Evolutionary conservation across 2,797 vertebrate genomes (phyloP).

Genomic region (Poecilia gillii): DNA sequence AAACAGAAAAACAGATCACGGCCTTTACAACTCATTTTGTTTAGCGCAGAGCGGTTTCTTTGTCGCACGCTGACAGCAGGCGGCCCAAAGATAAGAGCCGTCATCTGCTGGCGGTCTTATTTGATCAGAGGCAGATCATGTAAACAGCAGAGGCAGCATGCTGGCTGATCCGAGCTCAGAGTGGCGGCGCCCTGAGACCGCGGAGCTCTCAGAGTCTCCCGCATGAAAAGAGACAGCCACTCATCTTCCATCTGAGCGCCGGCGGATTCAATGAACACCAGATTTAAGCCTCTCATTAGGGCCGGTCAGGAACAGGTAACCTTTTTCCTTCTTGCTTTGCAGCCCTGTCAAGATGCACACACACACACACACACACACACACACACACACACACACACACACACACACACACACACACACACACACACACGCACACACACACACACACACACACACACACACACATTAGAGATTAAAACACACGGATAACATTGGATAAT

Average conservation of each 20-base stretch:
- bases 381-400: conserved; percentile 7
- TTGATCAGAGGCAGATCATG: conserved; percentile 39
- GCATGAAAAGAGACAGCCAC: conserved; percentile 45
- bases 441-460: not conserved
- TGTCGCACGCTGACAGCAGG: not conserved
- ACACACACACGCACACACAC: conserved; percentile 64
- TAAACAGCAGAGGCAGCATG: conserved; percentile 12
- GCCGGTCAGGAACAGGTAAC: conserved; percentile 50
- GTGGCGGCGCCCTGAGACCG: conserved; percentile 36
- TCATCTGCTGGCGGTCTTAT: not conserved
- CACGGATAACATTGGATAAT: not conserved
- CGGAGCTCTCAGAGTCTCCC: conserved; percentile 52
- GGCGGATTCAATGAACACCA: conserved; percentile 65
- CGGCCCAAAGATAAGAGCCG: not conserved
- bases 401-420: conserved; percentile 52
- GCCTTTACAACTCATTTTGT: not conserved
- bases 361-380: conserved; percentile 10
- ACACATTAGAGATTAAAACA: not conserved
- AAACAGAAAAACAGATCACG: not conserved
- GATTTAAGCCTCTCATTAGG: conserved; percentile 63
- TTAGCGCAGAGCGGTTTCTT: conserved; percentile 7
- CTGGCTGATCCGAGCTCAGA: conserved; percentile 31
- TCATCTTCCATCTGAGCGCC: conserved; percentile 46
- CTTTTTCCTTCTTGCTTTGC: conserved; percentile 22
- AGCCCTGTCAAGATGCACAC: conserved; percentile 34